Evolutionary conservation across 2,797 vertebrate species (phyloP), one percentile per base, ranked within the genome.

Genomic region (Hoplostethus mediterraneus): DNA sequence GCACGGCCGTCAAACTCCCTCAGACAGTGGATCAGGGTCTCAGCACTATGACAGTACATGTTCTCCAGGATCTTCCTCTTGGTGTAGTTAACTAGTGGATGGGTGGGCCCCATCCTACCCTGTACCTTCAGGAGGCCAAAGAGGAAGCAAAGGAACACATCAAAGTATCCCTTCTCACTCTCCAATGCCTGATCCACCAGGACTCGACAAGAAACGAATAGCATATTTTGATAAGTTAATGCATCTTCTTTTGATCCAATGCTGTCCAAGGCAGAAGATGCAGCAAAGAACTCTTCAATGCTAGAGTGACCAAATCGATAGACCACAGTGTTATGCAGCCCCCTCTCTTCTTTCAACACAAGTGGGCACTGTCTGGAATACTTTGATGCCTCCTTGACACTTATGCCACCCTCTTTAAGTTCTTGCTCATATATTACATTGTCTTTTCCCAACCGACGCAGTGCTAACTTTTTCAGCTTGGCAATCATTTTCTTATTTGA

Each of bases 231-330:
- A 45, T 42, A 9, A 42, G 0, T 2, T 6, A 11, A 11, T 12
- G 40, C 3, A 42, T 3, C 40, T 3, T 12, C 40, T 42, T 0
- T 6, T 0, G 2, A 10, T 36, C 56, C 16, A 7, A 69, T 67
- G 1, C 38, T 3, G 2, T 81, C 76, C 54, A 88, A 0, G 54
- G 51, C 63, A 6, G 21, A 25, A 0, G 59, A 64, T 0, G 89
- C 89, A 13, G 78, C 77, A 7, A 89, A 63, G 60, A 67, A 90
- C 58, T 90, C 87, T 63, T 73, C 58, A 33, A 89, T 44, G 45
- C 83, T 85, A 0, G 0, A 40, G 40, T 89, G 86, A 16, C 65
- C 59, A 9, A 88, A 89, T 61, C 78, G 80, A 73, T 85, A 89
- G 40, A 85, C 77, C 0, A 30, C 14, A 21, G n/a, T 66, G 28